Evolutionary conservation across 2,797 vertebrate genomes (phyloP).

Genomic region (Lateolabrax maculatus): DNA sequence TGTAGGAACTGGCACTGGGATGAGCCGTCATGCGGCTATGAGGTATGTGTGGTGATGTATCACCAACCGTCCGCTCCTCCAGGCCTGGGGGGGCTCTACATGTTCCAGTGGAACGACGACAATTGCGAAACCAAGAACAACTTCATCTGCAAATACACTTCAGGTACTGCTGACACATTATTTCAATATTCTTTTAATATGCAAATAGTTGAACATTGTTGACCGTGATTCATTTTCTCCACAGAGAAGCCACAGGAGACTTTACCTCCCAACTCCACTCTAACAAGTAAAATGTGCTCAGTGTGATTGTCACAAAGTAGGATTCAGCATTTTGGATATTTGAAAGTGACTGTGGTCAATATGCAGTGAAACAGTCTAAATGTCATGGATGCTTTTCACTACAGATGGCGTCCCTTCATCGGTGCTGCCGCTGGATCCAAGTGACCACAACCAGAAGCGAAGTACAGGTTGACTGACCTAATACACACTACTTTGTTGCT

Average conservation of each 20-base stretch:
- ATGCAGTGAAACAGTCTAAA: neutral
- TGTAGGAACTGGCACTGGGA: constrained; percentile 96
- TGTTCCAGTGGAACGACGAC: constrained; percentile 98
- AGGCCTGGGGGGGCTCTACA: constrained; percentile 89
- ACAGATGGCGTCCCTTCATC: constrained; percentile 75
- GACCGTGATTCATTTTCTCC: constrained; percentile 33
- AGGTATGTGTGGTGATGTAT: constrained; percentile 97
- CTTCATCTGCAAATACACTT: constrained; percentile 97
- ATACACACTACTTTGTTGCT: neutral
- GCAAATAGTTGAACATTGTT: neutral
- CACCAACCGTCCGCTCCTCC: constrained; percentile 94
- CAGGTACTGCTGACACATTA: constrained; percentile 80
- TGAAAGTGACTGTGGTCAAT: neutral
- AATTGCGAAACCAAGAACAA: constrained; percentile 97
- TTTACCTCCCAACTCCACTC: constrained; percentile 73
- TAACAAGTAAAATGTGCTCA: constrained; percentile 71
- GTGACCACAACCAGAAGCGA: constrained; percentile 67
- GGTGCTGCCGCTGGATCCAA: constrained; percentile 74
- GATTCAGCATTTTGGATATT: neutral
- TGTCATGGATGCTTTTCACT: constrained; percentile 29
- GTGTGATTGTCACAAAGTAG: neutral
- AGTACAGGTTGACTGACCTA: constrained; percentile 63
- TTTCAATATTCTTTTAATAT: neutral
- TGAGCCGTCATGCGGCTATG: constrained; percentile 95
- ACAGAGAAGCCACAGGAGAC: constrained; percentile 73